These are phyloP conservation scores for Brachionus rotundiformis DNA, from an alignment of 1,140 invertebrate genomes.

Conservation along the genomic window DNA sequence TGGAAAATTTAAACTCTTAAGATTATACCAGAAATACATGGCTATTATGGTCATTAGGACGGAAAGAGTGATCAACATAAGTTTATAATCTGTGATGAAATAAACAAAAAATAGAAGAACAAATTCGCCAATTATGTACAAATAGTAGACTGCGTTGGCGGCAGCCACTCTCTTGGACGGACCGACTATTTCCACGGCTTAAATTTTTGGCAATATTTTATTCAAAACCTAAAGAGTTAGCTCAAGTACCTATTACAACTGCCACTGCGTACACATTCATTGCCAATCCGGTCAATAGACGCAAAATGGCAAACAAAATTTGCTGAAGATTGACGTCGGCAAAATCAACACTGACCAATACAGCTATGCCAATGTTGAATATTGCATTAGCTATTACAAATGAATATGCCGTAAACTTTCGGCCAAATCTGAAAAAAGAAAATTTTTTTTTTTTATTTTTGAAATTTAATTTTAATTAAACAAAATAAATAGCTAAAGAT, in stretches of 20 bases:
- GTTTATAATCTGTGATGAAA: slow-evolving; percentile 29
- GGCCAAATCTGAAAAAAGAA: slow-evolving; percentile 32
- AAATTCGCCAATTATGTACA: slow-evolving; percentile 47
- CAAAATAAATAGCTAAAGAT: background rate
- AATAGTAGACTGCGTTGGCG: slow-evolving; percentile 34
- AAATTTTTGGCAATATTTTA: background rate
- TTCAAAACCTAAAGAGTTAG: background rate
- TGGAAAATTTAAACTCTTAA: background rate
- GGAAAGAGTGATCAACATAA: background rate
- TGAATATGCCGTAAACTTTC: slow-evolving; percentile 9
- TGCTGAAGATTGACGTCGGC: background rate
- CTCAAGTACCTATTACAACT: slow-evolving; percentile 9
- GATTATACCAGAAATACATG: background rate
- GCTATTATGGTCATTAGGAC: slow-evolving; percentile 3
- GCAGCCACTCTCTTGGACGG: slow-evolving; percentile 26
- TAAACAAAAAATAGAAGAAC: slow-evolving; percentile 35
- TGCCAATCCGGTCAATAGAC: background rate
- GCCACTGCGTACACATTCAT: slow-evolving; percentile 16
- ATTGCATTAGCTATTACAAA: slow-evolving; percentile 25
- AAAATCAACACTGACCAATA: slow-evolving; percentile 10
- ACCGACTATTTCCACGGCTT: slow-evolving; percentile 40
- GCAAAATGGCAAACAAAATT: slow-evolving; percentile 11
- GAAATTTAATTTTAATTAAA: background rate
- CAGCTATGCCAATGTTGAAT: background rate
- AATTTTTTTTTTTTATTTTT: background rate